Evolutionary conservation across 1,140 invertebrate genomes (phyloP).

Genomic region (Bombyx mandarina): DNA sequence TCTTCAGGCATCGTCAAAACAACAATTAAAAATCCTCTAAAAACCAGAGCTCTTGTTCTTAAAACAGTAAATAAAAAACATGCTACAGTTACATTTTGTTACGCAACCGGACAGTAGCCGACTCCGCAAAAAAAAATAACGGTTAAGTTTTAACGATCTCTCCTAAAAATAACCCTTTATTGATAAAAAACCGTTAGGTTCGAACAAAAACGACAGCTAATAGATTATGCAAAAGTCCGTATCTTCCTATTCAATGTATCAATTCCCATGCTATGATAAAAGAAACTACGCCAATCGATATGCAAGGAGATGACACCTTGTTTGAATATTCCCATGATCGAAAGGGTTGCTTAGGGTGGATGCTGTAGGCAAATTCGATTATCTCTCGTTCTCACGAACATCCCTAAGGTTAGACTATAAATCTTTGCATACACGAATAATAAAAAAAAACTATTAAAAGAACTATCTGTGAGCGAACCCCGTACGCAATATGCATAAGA

Average conservation of each 20-base stretch:
- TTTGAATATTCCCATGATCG: slow-evolving; percentile 65
- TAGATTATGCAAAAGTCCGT: slow-evolving; percentile 67
- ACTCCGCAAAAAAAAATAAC: slow-evolving; percentile 44
- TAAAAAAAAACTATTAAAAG: slow-evolving; percentile 62
- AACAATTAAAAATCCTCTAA: too few species aligned
- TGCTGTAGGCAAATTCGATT: slow-evolving; percentile 69
- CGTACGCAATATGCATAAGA: slow-evolving; percentile 58
- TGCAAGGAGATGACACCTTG: slow-evolving; percentile 69
- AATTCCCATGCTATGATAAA: slow-evolving; percentile 61
- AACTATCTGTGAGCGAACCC: slow-evolving; percentile 58
- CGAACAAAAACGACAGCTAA: slow-evolving; percentile 44
- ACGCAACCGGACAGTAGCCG: slow-evolving; percentile 30
- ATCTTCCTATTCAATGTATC: slow-evolving; percentile 64
- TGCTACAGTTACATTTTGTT: too few species aligned
- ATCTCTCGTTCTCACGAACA: slow-evolving; percentile 67
- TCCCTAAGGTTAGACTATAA: slow-evolving; percentile 53
- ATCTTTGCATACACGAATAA: slow-evolving; percentile 65
- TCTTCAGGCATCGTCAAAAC: too few species aligned
- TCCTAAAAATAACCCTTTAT: slow-evolving; percentile 40
- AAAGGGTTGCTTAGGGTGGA: slow-evolving; percentile 55
- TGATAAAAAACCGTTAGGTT: slow-evolving; percentile 42
- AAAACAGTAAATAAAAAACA: too few species aligned
- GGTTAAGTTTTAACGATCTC: slow-evolving; percentile 51
- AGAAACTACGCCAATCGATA: slow-evolving; percentile 59
- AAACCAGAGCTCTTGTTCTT: too few species aligned